Evolutionary conservation across 2,888 invertebrate genomes (phyloP).

Genomic region (Leucophenga maculata): DNA sequence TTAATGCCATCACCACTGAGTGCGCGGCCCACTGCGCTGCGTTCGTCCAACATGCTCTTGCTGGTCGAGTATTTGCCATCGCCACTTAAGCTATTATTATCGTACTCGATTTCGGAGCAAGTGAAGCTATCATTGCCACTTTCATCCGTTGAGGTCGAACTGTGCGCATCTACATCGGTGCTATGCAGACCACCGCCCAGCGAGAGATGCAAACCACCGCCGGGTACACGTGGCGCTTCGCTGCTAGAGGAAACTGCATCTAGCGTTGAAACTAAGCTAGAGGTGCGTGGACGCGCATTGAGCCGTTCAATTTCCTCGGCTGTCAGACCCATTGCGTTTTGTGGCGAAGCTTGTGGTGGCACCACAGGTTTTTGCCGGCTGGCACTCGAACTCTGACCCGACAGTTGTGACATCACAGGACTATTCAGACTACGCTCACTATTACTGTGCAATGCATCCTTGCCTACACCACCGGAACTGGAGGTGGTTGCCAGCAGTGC

Average conservation of each 20-base stretch:
- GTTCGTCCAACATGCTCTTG: slow-evolving; percentile 75
- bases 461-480: slow-evolving; percentile 89
- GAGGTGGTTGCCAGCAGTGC: slow-evolving; percentile 91
- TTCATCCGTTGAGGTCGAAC: slow-evolving; percentile 90
- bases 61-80: slow-evolving; percentile 80
- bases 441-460: slow-evolving; percentile 91
- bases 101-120: slow-evolving; percentile 97
- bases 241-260: slow-evolving; percentile 95
- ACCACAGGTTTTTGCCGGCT: slow-evolving; percentile 82
- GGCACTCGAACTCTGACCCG: slow-evolving; percentile 87
- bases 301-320: slow-evolving; percentile 94
- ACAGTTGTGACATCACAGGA: slow-evolving; percentile 92
- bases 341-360: slow-evolving; percentile 80
- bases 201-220: slow-evolving; percentile 79
- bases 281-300: slow-evolving; percentile 88
- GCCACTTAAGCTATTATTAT: slow-evolving; percentile 88
- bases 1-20: slow-evolving; percentile 75
- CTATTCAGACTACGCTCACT: slow-evolving; percentile 93
- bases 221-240: slow-evolving; percentile 82
- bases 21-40: slow-evolving; percentile 75
- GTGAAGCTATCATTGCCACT: slow-evolving; percentile 98
- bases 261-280: slow-evolving; percentile 91
- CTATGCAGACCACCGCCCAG: slow-evolving; percentile 79
- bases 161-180: slow-evolving; percentile 81
- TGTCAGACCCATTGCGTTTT: slow-evolving; percentile 87